A percentile compares a stretch with the other conserved stretches of the same genome.
Evolutionary conservation across 92 coral and sea anemone species (phyloP).

Genomic region (Zoanthus sansibaricus): DNA sequence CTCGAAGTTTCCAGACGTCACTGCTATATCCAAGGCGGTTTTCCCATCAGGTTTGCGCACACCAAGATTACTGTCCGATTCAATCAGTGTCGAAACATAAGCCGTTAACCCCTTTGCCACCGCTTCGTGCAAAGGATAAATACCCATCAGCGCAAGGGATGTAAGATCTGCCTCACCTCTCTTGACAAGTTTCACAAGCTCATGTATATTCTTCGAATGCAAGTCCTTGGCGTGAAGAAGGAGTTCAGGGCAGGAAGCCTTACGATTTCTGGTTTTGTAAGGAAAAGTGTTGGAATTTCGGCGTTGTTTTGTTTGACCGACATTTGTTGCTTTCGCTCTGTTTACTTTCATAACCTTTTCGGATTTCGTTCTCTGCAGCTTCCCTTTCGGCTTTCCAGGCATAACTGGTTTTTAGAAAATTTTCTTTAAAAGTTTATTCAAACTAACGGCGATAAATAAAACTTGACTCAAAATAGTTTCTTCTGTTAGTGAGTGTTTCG

Average conservation of each 20-base stretch:
- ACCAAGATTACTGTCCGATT: constrained; percentile 65
- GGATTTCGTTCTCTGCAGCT: constrained; percentile 46
- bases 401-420: background rate
- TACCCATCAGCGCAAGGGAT: constrained; percentile 70
- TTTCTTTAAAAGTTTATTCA: background rate
- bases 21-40: constrained; percentile 75
- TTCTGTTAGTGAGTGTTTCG: background rate
- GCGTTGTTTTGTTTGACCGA: constrained; percentile 24
- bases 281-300: constrained; percentile 48
- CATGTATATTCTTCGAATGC: constrained; percentile 67
- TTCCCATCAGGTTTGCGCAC: constrained; percentile 70
- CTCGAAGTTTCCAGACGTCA: constrained; percentile 79
- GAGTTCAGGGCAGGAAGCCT: constrained; percentile 78
- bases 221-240: constrained; percentile 70
- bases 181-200: constrained; percentile 75
- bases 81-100: constrained; percentile 60
- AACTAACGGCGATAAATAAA: background rate
- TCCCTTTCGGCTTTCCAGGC: constrained; percentile 46
- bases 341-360: constrained; percentile 37
- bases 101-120: constrained; percentile 71
- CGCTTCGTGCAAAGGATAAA: constrained; percentile 78
- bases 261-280: constrained; percentile 56
- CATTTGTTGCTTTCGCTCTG: constrained; percentile 7
- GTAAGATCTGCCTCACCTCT: constrained; percentile 74
- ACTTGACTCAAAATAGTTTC: background rate